Base-by-base conservation (phyloP, 2,113 vertebrate genomes). In the Rhea pennata region DNA sequence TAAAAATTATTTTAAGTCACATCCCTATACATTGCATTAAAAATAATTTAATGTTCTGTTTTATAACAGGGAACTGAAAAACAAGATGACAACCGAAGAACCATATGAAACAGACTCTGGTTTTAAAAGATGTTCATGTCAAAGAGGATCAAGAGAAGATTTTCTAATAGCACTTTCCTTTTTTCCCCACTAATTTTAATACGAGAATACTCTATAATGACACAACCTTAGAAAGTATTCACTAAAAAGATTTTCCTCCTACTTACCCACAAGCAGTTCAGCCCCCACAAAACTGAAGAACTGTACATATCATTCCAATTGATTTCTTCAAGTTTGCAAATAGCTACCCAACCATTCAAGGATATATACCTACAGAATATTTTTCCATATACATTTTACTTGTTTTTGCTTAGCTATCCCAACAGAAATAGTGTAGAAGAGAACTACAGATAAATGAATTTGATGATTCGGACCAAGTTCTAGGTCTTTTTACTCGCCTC, bases 321-420 rank as follows among this genome's bases (percentile, higher is more conserved):
- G 75, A 94, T 96, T 94, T 93, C 95, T 96, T 95, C 93, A 93
- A 81, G 79, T 21, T 95, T 92, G 85, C 93, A 95, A 95, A 96
- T 58, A 95, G 91, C 82, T 84, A 86, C 51, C 89, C 93, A 71
- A 74, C 86, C 74, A 48, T 2, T 83, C 91, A 88, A 93, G 56
- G 91, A 39, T 85, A 39, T 44, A 78, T 95, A 97, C 82, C 87
- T 92, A 93, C 88, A 94, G 84, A 90, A 56, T 66, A 53, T 27
- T 91, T 94, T 83, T 90, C 79, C 93, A 78, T 82, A 75, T 44
- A 85, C 20, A 59, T 66, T 80, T 79, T 46, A 78, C 67, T 91
- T 80, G 27, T 72, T 33, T 44, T 61, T 69, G 53, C 66, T 94
- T 85, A 91, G 67, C 71, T 70, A 85, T 31, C 22, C 46, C 73